Percentiles rank a stretch among this genome's conserved stretches.
phyloP scores from a whole-genome alignment of 2,888 invertebrate genomes.

The Sicus ferrugineus region DNA sequence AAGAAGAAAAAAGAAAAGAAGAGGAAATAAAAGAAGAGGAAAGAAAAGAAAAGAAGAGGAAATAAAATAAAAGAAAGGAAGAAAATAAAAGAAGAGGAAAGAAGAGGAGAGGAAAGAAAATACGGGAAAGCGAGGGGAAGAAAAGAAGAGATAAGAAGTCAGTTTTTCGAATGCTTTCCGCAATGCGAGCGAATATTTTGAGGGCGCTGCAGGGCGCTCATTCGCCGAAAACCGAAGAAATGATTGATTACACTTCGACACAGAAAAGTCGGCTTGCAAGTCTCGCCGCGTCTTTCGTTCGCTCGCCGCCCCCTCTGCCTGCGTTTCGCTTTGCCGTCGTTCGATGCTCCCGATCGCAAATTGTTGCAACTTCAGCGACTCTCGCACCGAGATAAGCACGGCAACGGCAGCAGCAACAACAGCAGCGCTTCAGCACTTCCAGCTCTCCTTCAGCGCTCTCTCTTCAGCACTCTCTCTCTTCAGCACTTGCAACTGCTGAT shows the following conservation, averaged over 20 bases:
- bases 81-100: conserved; percentile 6
- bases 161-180: too few relatives aligned
- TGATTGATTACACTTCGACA: neutral
- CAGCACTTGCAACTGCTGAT: conserved; percentile 15
- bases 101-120: too few relatives aligned
- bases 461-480: too few relatives aligned
- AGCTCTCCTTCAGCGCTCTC: too few relatives aligned
- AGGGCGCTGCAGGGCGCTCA: too few relatives aligned
- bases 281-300: neutral
- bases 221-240: too few relatives aligned
- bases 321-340: neutral
- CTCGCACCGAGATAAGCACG: neutral
- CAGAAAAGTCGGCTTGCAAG: neutral
- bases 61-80: neutral
- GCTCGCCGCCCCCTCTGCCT: neutral
- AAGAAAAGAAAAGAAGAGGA: neutral
- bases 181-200: too few relatives aligned
- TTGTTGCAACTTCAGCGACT: conserved; percentile 9
- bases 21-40: neutral
- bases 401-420: neutral
- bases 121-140: too few relatives aligned
- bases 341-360: neutral
- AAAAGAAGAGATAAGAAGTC: too few relatives aligned
- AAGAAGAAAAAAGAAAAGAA: neutral
- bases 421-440: neutral